Conservation (phyloP, 2,797 vertebrate genomes). For the Heliangelus exortis region DNA sequence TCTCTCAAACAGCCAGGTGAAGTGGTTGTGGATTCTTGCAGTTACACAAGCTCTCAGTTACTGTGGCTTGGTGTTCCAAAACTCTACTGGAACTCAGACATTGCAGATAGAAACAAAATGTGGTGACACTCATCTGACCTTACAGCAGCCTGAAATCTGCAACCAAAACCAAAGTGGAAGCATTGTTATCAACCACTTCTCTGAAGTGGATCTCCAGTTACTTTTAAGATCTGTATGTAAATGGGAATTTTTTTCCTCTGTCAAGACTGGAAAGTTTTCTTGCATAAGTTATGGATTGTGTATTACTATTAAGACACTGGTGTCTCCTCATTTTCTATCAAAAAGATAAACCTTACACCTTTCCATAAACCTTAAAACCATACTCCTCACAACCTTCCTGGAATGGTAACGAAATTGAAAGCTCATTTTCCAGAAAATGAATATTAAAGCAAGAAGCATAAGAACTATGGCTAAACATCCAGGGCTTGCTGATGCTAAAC, state of each 20-base stretch:
- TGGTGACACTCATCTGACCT: neutral
- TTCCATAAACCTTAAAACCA: neutral
- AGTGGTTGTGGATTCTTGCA: neutral
- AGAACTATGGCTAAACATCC: neutral
- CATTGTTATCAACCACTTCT: too few species aligned
- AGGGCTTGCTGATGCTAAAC: neutral
- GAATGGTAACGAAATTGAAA: neutral
- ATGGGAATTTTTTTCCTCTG: neutral
- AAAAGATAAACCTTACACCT: neutral
- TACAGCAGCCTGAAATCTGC: neutral
- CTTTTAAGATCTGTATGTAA: rapidly evolving
- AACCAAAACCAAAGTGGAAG: neutral
- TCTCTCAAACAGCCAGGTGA: neutral
- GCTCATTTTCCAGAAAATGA: neutral
- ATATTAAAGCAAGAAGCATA: neutral
- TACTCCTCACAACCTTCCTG: neutral
- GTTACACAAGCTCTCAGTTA: neutral
- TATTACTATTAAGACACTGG: neutral
- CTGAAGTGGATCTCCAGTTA: neutral
- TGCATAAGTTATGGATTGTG: too few species aligned
- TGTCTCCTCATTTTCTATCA: neutral
- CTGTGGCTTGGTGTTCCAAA: neutral
- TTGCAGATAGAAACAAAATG: rapidly evolving
- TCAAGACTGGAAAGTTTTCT: neutral
- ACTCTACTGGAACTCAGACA: neutral